Percentiles rank a stretch among this genome's conserved stretches.
Conservation (phyloP, 1,140 invertebrate species). For the Anagrus nilaparvatae region DNA sequence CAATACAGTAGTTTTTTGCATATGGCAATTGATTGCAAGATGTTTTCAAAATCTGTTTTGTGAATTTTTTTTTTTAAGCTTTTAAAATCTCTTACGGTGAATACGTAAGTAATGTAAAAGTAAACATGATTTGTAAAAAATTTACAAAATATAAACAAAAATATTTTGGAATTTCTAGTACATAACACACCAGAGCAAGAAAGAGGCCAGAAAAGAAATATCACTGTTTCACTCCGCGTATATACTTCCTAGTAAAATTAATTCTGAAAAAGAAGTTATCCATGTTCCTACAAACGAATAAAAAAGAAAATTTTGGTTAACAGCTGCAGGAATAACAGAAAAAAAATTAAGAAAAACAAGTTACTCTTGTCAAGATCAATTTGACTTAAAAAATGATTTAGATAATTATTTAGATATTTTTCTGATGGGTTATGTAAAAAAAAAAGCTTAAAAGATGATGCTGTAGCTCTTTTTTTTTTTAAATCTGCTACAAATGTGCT, state of each 20-base stretch:
- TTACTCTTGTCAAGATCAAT: neutral
- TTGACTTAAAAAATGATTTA: neutral
- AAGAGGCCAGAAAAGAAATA: too few relatives aligned
- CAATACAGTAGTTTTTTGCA: too few relatives aligned
- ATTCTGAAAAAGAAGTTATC: neutral
- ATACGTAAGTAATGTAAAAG: too few relatives aligned
- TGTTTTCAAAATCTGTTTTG: too few relatives aligned
- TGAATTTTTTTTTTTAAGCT: too few relatives aligned
- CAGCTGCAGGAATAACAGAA: neutral
- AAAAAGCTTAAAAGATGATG: neutral
- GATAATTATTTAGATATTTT: neutral
- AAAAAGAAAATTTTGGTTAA: neutral
- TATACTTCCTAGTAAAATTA: neutral
- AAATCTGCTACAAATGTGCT: neutral
- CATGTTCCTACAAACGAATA: neutral
- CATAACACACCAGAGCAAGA: too few relatives aligned
- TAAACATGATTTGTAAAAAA: too few relatives aligned
- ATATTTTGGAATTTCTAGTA: too few relatives aligned
- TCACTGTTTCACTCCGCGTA: too few relatives aligned
- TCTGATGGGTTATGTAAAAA: neutral
- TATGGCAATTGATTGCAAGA: too few relatives aligned
- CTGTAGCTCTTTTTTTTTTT: neutral
- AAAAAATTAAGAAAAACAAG: neutral
- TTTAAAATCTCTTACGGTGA: too few relatives aligned
- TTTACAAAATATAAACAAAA: too few relatives aligned